Evolutionary conservation across 2,113 vertebrate genomes (phyloP), one percentile per base, ranked within the genome.

Genomic region (Micromys minutus): DNA sequence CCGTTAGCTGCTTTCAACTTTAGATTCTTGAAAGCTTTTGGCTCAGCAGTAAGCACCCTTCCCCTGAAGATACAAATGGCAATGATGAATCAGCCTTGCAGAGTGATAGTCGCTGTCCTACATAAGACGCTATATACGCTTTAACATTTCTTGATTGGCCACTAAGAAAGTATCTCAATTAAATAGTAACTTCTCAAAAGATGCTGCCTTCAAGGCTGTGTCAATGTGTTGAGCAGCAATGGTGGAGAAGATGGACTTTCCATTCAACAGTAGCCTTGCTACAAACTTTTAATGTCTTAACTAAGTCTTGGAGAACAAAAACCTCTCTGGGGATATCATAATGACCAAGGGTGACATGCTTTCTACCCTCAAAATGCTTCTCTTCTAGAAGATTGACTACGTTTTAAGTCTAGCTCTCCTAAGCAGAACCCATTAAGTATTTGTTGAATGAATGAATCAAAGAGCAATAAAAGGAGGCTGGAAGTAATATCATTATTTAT

Each of bases 401-500:
- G 47, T 42, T 45, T 63, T 80, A 55, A 93, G 75, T 55, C 55
- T 83, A 57, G 39, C n/a, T 45, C 42, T 69, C 34, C 45, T 42
- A 17, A 47, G 39, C 76, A 74, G 69, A 94, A 69, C n/a, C 72
- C 50, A 77, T 61, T 94, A 26, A 36, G 11, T 74, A 83, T 77
- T 55, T 92, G 76, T 83, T 90, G 88, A 96, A 83, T 90, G 96
- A 94, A 94, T 89, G 86, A 31, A 57, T 93, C 97, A 96, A 97
- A 94, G 74, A 74, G 97, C 93, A 96, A 96, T 72, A 89, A 96
- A 94, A 69, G 42, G 47, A 97, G 96, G 45, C 7, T 77, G 93
- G 92, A 90, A 96, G 96, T 95, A 87, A 97, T 84, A 91, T 87
- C 45, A 89, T 91, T 96, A 97, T 95, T 96, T 96, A 90, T 36